These are phyloP conservation scores for Liasis olivaceus DNA, from an alignment of 2,797 vertebrate species.

Conservation along the genomic window DNA sequence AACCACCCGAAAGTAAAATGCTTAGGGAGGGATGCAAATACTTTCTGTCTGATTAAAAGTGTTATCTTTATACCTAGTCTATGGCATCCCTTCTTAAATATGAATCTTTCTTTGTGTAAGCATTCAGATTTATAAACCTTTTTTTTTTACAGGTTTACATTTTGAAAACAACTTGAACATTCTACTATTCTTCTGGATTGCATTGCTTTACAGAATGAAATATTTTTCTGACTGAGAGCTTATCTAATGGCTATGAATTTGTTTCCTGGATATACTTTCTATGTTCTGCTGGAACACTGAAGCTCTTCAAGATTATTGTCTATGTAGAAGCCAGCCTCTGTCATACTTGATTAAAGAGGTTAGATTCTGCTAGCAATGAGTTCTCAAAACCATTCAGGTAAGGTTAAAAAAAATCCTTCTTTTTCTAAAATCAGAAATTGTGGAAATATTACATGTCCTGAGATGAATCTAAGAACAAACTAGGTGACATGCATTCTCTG, in stretches of 20 bases:
- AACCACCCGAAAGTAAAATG: background rate
- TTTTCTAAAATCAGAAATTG: background rate
- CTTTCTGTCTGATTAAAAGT: background rate
- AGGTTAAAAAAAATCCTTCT: conserved; percentile 29
- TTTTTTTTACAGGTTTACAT: conserved; percentile 59
- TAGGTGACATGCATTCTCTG: background rate
- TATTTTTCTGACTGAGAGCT: conserved; percentile 58
- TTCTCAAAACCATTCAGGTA: conserved; percentile 81
- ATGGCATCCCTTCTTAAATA: background rate
- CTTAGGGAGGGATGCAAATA: background rate
- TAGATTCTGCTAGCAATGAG: conserved; percentile 73
- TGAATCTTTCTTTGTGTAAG: background rate
- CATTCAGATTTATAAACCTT: conserved; percentile 17
- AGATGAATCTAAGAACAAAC: background rate
- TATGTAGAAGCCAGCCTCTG: conserved; percentile 47
- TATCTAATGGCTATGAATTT: conserved; percentile 57
- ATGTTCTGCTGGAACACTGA: conserved; percentile 63
- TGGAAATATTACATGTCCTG: background rate
- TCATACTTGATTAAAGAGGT: conserved; percentile 46
- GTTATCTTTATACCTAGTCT: background rate
- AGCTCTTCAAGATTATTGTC: conserved; percentile 57
- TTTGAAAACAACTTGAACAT: conserved; percentile 56
- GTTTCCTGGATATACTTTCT: conserved; percentile 34
- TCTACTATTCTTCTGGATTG: conserved; percentile 63
- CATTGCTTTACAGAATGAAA: conserved; percentile 51